phyloP scores from a whole-genome alignment of 2,888 invertebrate genomes.

The Nemotelus nigrinus region DNA sequence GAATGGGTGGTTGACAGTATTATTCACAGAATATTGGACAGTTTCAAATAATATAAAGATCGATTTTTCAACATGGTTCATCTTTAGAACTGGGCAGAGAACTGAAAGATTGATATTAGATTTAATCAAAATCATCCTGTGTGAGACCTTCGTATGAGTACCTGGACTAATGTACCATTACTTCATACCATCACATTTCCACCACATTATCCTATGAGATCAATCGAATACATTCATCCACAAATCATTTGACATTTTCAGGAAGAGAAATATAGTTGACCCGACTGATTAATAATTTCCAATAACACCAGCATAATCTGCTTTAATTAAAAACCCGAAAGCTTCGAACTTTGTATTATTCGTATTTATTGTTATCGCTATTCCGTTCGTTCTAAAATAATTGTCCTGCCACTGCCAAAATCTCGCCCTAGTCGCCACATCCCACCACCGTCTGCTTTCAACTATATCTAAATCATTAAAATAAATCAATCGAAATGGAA shows the following conservation, averaged over 20 bases:
- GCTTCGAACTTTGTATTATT: not conserved
- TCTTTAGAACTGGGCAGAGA: too few species aligned
- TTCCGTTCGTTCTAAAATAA: not conserved
- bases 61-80: too few species aligned
- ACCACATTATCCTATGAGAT: not conserved
- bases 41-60: too few species aligned
- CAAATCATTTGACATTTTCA: slow-evolving; percentile 39
- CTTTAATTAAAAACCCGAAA: slow-evolving; percentile 45
- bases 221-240: slow-evolving; percentile 11
- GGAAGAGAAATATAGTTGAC: slow-evolving; percentile 15
- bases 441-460: not conserved
- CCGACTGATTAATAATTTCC: slow-evolving; percentile 45
- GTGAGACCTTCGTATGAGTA: too few species aligned
- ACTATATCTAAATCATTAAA: slow-evolving; percentile 32
- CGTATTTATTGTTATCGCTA: not conserved
- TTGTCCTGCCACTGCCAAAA: not conserved
- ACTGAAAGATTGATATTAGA: too few species aligned
- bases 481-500: slow-evolving; percentile 39
- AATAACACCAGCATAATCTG: slow-evolving; percentile 44
- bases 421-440: not conserved
- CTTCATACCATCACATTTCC: too few species aligned
- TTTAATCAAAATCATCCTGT: too few species aligned
- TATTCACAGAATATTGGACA: too few species aligned
- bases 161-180: too few species aligned
- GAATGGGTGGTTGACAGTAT: too few species aligned